Evolutionary conservation across 2,888 invertebrate genomes (phyloP).

Genomic region (Drosophila koepferae): DNA sequence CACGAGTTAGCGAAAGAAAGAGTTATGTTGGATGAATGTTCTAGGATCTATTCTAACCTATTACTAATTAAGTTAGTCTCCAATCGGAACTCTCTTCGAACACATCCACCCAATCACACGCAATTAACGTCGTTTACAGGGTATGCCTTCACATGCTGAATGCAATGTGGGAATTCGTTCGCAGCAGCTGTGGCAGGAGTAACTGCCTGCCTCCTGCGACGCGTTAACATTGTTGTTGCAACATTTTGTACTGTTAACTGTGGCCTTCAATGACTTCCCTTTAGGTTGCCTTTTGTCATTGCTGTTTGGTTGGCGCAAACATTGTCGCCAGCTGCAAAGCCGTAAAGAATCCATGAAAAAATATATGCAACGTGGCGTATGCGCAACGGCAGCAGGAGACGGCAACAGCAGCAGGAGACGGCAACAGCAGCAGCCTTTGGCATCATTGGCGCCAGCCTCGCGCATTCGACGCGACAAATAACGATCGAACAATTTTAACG

Average conservation of each 20-base stretch:
- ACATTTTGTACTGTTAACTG: slow-evolving; percentile 37
- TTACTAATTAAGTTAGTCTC: no score
- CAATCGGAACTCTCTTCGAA: neutral
- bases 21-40: no score
- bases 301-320: slow-evolving; percentile 17
- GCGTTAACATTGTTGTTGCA: slow-evolving; percentile 48
- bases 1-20: no score
- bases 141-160: slow-evolving; percentile 36
- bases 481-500: slow-evolving; percentile 59
- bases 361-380: slow-evolving; percentile 57
- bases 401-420: slow-evolving; percentile 27
- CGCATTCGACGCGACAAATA: slow-evolving; percentile 37
- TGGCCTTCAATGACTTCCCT: slow-evolving; percentile 25
- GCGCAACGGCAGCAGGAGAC: slow-evolving; percentile 42
- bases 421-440: slow-evolving; percentile 2
- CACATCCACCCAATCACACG: neutral
- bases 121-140: slow-evolving; percentile 1
- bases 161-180: slow-evolving; percentile 5
- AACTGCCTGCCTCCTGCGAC: neutral
- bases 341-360: slow-evolving; percentile 38
- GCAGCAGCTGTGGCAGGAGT: neutral
- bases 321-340: slow-evolving; percentile 51
- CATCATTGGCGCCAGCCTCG: slow-evolving; percentile 39
- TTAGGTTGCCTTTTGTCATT: neutral
- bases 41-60: neutral